These are phyloP conservation scores for Scyliorhinus canicula DNA, from an alignment of 2,797 vertebrate genomes.

Conservation along the genomic window DNA sequence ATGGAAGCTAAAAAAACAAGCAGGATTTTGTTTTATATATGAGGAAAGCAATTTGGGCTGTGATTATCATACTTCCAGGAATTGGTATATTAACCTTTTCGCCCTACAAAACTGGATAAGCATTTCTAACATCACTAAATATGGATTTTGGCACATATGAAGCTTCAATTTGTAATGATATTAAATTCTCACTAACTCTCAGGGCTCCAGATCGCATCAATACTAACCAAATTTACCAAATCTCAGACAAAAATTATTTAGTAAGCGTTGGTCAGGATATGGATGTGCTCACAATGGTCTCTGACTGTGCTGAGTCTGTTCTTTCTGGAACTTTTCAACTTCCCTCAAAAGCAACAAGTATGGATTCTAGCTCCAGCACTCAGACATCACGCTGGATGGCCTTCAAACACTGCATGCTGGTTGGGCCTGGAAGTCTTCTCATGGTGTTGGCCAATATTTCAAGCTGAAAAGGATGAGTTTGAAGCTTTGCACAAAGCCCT, in stretches of 20 bases:
- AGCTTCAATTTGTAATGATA: background rate
- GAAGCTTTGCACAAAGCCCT: no score
- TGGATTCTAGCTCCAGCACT: no score
- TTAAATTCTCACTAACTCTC: background rate
- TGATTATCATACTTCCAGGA: background rate
- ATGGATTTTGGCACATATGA: background rate
- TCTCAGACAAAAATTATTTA: no score
- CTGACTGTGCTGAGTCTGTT: background rate
- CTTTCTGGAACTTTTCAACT: no score
- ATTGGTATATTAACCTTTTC: background rate
- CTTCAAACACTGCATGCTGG: no score
- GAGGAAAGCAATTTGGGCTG: background rate
- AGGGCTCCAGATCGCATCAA: background rate
- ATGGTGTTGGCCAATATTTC: no score
- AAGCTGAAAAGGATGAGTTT: no score
- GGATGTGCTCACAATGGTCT: background rate
- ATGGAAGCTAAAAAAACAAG: background rate
- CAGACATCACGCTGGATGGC: no score
- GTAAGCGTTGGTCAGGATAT: background rate
- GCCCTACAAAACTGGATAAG: background rate
- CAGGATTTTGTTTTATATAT: background rate
- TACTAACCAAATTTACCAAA: background rate
- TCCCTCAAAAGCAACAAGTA: no score
- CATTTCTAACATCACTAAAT: background rate
- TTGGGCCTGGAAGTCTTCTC: no score